Conservation (phyloP, 2,797 vertebrate genomes). For the Gadopsis marmoratus region DNA sequence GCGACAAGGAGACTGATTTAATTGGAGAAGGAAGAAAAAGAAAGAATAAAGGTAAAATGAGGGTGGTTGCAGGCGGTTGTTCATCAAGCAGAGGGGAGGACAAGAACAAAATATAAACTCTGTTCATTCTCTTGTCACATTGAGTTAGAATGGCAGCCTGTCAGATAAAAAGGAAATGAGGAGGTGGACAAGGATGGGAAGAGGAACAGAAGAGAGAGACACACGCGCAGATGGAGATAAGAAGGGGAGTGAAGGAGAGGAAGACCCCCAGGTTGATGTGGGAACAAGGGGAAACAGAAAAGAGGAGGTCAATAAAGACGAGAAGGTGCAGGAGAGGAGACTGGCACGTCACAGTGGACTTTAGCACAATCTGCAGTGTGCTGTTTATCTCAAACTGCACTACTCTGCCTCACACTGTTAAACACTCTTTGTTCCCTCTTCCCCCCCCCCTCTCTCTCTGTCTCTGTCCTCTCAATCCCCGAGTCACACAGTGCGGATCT, state of each 20-base stretch:
- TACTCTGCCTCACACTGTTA: constrained; percentile 12
- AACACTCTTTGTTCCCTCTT: constrained; percentile 32
- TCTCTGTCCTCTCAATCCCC: constrained; percentile 11
- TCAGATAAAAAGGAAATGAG: constrained; percentile 59
- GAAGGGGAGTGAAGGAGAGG: constrained; percentile 16
- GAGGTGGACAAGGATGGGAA: constrained; percentile 48
- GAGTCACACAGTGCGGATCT: constrained; percentile 33
- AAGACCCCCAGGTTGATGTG: constrained; percentile 27
- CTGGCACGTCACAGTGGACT: not conserved
- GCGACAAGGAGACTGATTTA: constrained; percentile 46
- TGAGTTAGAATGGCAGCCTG: constrained; percentile 55
- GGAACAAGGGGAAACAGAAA: constrained; percentile 15
- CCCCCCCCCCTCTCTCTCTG: not conserved
- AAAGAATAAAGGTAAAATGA: constrained; percentile 27
- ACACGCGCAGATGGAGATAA: constrained; percentile 46
- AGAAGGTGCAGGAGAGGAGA: constrained; percentile 24
- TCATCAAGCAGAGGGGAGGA: constrained; percentile 50
- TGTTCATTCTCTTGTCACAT: constrained; percentile 34
- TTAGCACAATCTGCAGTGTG: constrained; percentile 22
- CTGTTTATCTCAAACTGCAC: constrained; percentile 36
- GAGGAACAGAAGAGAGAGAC: constrained; percentile 31
- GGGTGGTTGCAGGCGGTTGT: constrained; percentile 6
- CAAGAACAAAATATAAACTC: constrained; percentile 59
- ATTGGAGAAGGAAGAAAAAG: constrained; percentile 43
- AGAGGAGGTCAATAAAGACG: constrained; percentile 22